These are phyloP conservation scores for Salticus scenicus DNA, from an alignment of 2,888 invertebrate species.

Conservation along the genomic window DNA sequence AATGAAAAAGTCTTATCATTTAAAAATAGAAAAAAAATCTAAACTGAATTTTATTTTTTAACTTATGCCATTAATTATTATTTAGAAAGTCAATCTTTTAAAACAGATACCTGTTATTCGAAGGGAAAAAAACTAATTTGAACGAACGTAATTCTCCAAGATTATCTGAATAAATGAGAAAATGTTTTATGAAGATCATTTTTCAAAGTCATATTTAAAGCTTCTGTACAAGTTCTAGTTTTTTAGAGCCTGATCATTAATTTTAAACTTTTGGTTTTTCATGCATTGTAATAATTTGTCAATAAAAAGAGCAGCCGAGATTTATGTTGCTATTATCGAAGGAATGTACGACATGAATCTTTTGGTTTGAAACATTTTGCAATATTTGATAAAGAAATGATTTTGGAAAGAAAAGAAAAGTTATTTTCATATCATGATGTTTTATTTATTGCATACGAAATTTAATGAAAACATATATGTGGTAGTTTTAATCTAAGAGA, in stretches of 20 bases:
- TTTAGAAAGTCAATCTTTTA: background rate
- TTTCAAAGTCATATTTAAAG: conserved; percentile 12
- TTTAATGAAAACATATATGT: too few relatives aligned
- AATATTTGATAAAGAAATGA: background rate
- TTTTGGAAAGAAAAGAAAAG: background rate
- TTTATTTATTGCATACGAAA: too few relatives aligned
- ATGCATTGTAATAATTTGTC: background rate
- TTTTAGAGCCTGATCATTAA: background rate
- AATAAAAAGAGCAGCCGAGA: background rate
- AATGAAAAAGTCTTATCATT: too few relatives aligned
- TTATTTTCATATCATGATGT: too few relatives aligned
- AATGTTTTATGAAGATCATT: conserved; percentile 4
- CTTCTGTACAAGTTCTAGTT: background rate
- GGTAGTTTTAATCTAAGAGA: too few relatives aligned
- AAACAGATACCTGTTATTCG: background rate
- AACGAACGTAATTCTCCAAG: background rate
- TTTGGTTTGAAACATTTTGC: background rate
- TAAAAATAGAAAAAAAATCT: too few relatives aligned
- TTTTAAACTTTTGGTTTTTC: background rate
- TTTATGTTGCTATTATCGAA: background rate
- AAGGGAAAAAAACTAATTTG: background rate
- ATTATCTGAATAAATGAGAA: background rate
- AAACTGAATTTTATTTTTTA: too few relatives aligned
- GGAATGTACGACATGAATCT: background rate
- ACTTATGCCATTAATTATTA: too few relatives aligned